Base-by-base conservation (phyloP, 2,113 vertebrate species). In the Pantherophis guttatus region DNA sequence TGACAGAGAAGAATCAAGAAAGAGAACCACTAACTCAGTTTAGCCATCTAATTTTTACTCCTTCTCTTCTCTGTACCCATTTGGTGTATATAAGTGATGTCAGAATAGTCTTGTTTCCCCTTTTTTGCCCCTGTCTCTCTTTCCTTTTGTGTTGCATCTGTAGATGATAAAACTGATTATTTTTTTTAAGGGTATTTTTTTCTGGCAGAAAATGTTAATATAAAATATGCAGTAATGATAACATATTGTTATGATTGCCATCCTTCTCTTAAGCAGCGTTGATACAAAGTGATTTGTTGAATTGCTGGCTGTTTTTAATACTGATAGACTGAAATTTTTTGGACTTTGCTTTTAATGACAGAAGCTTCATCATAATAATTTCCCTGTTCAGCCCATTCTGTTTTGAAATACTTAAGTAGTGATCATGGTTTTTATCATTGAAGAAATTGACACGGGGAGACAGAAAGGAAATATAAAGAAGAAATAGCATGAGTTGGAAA, bases 361-460 rank as follows among this genome's bases (percentile, higher is more conserved):
- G 39, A 96, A 94, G 92, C 95, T 96, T 94, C 91, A 88, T 59
- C 85, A 93, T 93, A 87, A 94, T 91, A 65, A 65, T 39, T 93
- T 95, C 29, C 11, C 0, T 92, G 70, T 92, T 94, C 91, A 94
- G 93, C 96, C 96, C 95, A 95, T 44, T 86, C 92, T 15, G 65
- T 94, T 95, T 92, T 94, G 75, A 95, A 96, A 21, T 92, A 91
- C 52, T 90, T 0, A 92, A 65, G 81, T 93, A 88, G 26, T 93
- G 87, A 90, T 86, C 94, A 39, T 93, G 70, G 91, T 93, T 95
- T 93, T 93, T 95, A 87, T 95, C 89, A 95, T 10, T 70, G 13
- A 87, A 54, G 39, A 96, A 94, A 94, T 75, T 93, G 29, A 89
- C 44, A 85, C 10, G 89, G 5, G 0, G 86, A 26, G 92, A 33